Conservation (phyloP, 2,888 invertebrate genomes). For the Platycheirus albimanus region DNA sequence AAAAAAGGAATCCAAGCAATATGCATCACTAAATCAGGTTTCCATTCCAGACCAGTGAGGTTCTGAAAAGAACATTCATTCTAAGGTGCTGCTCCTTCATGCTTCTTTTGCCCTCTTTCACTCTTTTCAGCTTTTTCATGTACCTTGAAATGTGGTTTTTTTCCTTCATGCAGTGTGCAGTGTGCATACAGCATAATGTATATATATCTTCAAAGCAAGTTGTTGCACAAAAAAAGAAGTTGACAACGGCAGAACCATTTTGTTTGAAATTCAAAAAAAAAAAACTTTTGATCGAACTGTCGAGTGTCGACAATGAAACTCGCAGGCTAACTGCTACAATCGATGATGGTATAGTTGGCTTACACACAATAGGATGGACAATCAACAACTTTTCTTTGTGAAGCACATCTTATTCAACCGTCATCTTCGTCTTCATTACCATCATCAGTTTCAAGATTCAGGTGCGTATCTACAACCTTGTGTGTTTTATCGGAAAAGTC, state of each 20-base stretch:
- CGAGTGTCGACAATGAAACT: slow-evolving; percentile 8
- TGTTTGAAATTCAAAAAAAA: slow-evolving; percentile 9
- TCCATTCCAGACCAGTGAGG: background rate
- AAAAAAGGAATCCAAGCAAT: no score
- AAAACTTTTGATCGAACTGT: slow-evolving; percentile 52
- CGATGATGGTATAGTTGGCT: slow-evolving; percentile 42
- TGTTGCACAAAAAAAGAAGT: background rate
- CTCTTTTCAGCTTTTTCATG: background rate
- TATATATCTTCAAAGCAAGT: slow-evolving; percentile 14
- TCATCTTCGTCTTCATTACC: slow-evolving; percentile 59
- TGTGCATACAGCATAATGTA: no score
- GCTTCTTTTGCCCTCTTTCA: slow-evolving; percentile 20
- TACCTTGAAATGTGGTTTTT: slow-evolving; percentile 6
- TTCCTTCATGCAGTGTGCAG: slow-evolving; percentile 11
- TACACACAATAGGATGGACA: slow-evolving; percentile 48
- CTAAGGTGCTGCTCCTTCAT: slow-evolving; percentile 15
- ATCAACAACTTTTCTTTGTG: slow-evolving; percentile 50
- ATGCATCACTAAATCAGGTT: slow-evolving; percentile 9
- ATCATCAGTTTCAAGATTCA: no score
- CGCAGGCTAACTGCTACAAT: slow-evolving; percentile 35
- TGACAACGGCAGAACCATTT: slow-evolving; percentile 10
- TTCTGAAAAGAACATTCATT: slow-evolving; percentile 20
- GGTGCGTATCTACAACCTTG: no score
- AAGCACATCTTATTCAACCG: slow-evolving; percentile 21
- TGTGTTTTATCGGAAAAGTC: no score